Conservation (phyloP, 2,113 vertebrate genomes). For the Aptenodytes forsteri region DNA sequence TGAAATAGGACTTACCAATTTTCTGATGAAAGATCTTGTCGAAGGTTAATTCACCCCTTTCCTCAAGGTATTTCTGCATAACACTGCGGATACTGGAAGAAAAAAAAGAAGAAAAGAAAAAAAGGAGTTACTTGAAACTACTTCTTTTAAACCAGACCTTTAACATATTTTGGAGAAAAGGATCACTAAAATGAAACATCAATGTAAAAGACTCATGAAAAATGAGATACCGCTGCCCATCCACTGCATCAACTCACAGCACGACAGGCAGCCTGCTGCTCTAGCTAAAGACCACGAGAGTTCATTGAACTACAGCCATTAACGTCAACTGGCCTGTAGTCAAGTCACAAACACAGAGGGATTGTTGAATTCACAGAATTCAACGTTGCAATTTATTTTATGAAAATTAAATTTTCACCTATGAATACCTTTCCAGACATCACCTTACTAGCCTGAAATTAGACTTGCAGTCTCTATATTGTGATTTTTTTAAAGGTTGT, state of each 20-base stretch:
- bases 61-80: constrained; percentile 98
- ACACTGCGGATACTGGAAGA: constrained; percentile 92
- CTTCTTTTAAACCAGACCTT: neutral
- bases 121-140: neutral
- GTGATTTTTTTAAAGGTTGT: neutral
- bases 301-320: neutral
- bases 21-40: constrained; percentile 99
- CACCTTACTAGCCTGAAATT: neutral
- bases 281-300: neutral
- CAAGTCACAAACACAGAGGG: no score
- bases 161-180: neutral
- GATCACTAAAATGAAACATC: no score
- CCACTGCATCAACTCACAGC: neutral
- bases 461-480: neutral
- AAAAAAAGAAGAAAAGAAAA: neutral
- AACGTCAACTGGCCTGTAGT: neutral
- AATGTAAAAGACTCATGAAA: rapidly evolving
- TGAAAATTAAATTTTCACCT: neutral
- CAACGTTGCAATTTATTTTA: neutral
- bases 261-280: neutral
- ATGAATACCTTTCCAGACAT: neutral
- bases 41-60: constrained; percentile 92
- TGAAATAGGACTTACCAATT: constrained; percentile 85
- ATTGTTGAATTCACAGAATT: neutral
- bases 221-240: neutral